phyloP scores from a whole-genome alignment of 2,113 vertebrate genomes.

The Lynx canadensis region DNA sequence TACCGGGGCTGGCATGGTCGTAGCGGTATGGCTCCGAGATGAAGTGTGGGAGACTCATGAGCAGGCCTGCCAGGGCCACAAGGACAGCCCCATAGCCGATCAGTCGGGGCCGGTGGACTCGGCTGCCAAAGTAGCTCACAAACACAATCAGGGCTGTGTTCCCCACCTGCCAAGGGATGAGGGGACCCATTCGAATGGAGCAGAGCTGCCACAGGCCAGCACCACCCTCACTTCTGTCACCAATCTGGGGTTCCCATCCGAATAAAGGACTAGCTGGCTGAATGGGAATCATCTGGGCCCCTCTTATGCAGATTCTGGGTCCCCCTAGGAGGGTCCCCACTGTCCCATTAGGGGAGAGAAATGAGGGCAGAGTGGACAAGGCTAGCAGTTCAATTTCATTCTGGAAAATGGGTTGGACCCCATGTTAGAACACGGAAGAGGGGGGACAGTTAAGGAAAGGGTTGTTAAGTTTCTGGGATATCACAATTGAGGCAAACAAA shows the following conservation, averaged over 20 bases:
- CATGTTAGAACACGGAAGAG: background rate
- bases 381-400: background rate
- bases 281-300: background rate
- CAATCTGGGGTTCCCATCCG: background rate
- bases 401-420: background rate
- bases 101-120: constrained; percentile 92
- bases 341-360: background rate
- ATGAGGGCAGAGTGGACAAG: background rate
- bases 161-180: constrained; percentile 89
- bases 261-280: background rate
- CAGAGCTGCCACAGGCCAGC: background rate
- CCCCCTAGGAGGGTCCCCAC: background rate
- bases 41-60: constrained; percentile 94
- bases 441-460: background rate
- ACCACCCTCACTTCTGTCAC: background rate
- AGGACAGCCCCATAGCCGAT: constrained; percentile 93
- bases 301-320: background rate
- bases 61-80: constrained; percentile 89
- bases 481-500: background rate
- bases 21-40: constrained; percentile 87
- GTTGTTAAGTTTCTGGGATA: background rate
- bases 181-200: background rate
- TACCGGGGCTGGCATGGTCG: constrained; percentile 83
- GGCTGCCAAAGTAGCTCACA: constrained; percentile 94
- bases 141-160: constrained; percentile 95